Conservation (phyloP, 2,888 invertebrate genomes). For the Cheilosia pagana region DNA sequence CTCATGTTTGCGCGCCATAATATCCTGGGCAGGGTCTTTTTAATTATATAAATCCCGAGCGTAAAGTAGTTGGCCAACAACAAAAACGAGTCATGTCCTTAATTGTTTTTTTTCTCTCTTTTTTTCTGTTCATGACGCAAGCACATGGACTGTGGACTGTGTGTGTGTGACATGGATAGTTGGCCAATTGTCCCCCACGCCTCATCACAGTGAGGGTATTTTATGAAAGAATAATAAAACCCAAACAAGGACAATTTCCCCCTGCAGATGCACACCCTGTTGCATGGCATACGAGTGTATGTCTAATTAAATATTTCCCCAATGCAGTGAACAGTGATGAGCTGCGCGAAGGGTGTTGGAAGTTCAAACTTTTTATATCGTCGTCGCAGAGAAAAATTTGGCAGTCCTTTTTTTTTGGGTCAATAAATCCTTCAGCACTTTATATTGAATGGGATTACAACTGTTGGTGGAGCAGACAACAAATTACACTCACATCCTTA, state of each 20-base stretch:
- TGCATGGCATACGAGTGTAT: slow-evolving; percentile 6
- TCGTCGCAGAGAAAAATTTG: neutral
- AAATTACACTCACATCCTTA: slow-evolving; percentile 27
- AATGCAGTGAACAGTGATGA: slow-evolving; percentile 16
- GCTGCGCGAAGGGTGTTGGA: neutral
- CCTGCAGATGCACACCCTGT: slow-evolving; percentile 54
- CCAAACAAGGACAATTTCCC: slow-evolving; percentile 51
- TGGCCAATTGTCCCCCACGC: slow-evolving; percentile 48
- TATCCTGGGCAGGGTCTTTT: slow-evolving; percentile 65
- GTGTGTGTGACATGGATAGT: slow-evolving; percentile 19
- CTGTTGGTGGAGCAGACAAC: slow-evolving; percentile 11
- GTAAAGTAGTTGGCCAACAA: slow-evolving; percentile 11
- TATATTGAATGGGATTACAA: slow-evolving; percentile 34
- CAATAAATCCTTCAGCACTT: slow-evolving; percentile 30
- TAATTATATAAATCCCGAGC: slow-evolving; percentile 53
- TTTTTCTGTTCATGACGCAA: slow-evolving; percentile 1
- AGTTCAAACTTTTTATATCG: slow-evolving; percentile 13
- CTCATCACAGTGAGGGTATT: neutral
- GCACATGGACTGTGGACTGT: too few species aligned
- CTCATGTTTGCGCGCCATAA: slow-evolving; percentile 71
- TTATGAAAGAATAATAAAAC: slow-evolving; percentile 22
- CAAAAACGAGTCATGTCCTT: slow-evolving; percentile 8
- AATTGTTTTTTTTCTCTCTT: too few species aligned
- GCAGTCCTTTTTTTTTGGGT: slow-evolving; percentile 1
- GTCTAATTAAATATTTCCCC: slow-evolving; percentile 64